phyloP scores from a whole-genome alignment of 2,888 invertebrate genomes.

The Tetragnatha montana region DNA sequence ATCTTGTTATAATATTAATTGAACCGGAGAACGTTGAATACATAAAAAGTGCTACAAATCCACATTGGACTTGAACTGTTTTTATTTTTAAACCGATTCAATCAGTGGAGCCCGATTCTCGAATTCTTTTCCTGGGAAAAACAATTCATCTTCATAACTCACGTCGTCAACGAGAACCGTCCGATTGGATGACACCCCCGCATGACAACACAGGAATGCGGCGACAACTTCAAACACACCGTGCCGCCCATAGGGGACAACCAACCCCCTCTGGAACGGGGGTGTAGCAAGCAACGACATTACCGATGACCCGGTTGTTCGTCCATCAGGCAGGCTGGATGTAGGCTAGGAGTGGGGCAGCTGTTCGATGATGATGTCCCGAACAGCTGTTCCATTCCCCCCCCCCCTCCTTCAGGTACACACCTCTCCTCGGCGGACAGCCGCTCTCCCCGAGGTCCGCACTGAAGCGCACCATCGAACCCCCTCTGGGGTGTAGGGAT shows the following conservation, averaged over 20 bases:
- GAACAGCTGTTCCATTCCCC: constrained; percentile 45
- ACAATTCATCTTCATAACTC: too few relatives aligned
- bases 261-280: not conserved
- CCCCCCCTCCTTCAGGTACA: constrained; percentile 56
- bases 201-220: too few relatives aligned
- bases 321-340: not conserved
- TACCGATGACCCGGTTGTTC: not conserved
- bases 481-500: not conserved
- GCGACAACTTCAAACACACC: not conserved
- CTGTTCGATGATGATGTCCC: constrained; percentile 27
- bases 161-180: too few relatives aligned
- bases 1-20: too few relatives aligned
- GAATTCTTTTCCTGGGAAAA: too few relatives aligned
- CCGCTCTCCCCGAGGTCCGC: not conserved
- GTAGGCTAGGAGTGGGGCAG: constrained; percentile 11
- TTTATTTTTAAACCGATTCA: too few relatives aligned
- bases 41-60: too few relatives aligned
- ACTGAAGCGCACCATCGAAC: not conserved
- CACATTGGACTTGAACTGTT: too few relatives aligned
- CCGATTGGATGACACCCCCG: too few relatives aligned
- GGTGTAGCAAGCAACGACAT: not conserved
- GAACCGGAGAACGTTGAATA: too few relatives aligned
- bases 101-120: too few relatives aligned
- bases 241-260: not conserved
- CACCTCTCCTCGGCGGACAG: constrained; percentile 23